Evolutionary conservation across 2,888 invertebrate species (phyloP), one percentile per base, ranked within the genome.

Genomic region (Byasa hedistus): DNA sequence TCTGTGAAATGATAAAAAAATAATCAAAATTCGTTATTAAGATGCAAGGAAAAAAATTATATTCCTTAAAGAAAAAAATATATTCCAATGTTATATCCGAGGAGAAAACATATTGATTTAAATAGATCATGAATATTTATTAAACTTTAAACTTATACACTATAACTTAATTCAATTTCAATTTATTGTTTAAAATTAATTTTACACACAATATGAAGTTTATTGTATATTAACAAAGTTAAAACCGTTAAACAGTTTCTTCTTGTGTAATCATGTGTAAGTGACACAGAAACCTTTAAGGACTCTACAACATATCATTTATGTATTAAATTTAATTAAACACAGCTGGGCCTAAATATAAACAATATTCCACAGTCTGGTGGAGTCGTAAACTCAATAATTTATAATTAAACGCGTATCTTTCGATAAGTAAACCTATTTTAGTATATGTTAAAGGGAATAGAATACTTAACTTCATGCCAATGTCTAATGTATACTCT

Each of bases 271-370:
- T 52, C 19, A 36, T 52, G 52, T 39, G 48, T 39, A 15, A 39
- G 44, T 44, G 55, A 56, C 62, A 59, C 56, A 39, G 24, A 63
- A 59, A 63, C 36, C 62, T 63, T 55, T 27, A 55, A 58, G 54
- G 66, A 66, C 62, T 62, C 55, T 58, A 48, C 51, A 63, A 48
- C 59, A 63, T 58, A 59, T 66, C 62, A 55, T 66, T 56, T 63
- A 62, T 56, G 59, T 63, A 63, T 66, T 63, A 54, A 63, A 66
- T 63, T 63, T 66, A 63, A 66, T 66, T 66, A 63, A 63, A 66
- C 58, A 32, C 66, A 59, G 58, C 59, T 36, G 66, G 44, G 32
- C 22, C 58, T 62, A 58, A 62, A 66, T 61, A 58, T 55, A 62
- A 58, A 66, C 58, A 62, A 66, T 66, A 66, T 62, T 58, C 54